Evolutionary conservation across 1,140 invertebrate genomes (phyloP).

Genomic region (Drosophila parabipectinata): DNA sequence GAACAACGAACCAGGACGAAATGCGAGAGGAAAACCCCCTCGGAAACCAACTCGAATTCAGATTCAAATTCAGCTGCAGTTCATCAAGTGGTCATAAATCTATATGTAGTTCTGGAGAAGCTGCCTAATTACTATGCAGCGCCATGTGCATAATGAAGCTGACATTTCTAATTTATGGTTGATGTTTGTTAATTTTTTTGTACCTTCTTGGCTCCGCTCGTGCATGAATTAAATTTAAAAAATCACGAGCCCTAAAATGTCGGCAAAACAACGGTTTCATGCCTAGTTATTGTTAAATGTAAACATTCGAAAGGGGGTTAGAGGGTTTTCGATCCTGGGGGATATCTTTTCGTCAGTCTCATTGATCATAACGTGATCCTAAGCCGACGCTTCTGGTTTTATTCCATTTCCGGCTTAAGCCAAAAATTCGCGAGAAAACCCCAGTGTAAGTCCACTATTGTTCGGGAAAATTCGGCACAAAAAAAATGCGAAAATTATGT

Average conservation of each 20-base stretch:
- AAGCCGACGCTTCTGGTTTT: conserved; percentile 44
- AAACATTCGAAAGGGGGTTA: conserved; percentile 44
- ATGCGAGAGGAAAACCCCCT: conserved; percentile 61
- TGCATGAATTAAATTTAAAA: conserved; percentile 63
- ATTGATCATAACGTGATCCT: conserved; percentile 39
- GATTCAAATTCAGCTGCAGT: conserved; percentile 49
- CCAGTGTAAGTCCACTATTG: conserved; percentile 49
- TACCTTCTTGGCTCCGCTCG: conserved; percentile 11
- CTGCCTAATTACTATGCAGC: conserved; percentile 78
- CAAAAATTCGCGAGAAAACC: conserved; percentile 64
- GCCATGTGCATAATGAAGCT: conserved; percentile 81
- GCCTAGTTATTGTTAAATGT: conserved; percentile 68
- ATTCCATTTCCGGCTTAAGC: conserved; percentile 68
- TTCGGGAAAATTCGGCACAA: conserved; percentile 39
- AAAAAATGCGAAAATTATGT: conserved; percentile 39
- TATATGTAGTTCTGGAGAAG: conserved; percentile 44
- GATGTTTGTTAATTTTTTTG: conserved; percentile 69
- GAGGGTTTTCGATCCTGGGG: background rate
- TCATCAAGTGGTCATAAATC: conserved; percentile 82
- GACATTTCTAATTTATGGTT: conserved; percentile 80
- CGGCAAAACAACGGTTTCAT: conserved; percentile 77
- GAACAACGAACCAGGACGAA: conserved; percentile 65
- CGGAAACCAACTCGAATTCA: conserved; percentile 6
- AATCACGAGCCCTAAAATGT: conserved; percentile 65
- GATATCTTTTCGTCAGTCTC: conserved; percentile 26